A percentile compares a stretch with the other conserved stretches of the same genome.
Conservation (phyloP, 1,140 invertebrate species). For the Belonocnema kinseyi region DNA sequence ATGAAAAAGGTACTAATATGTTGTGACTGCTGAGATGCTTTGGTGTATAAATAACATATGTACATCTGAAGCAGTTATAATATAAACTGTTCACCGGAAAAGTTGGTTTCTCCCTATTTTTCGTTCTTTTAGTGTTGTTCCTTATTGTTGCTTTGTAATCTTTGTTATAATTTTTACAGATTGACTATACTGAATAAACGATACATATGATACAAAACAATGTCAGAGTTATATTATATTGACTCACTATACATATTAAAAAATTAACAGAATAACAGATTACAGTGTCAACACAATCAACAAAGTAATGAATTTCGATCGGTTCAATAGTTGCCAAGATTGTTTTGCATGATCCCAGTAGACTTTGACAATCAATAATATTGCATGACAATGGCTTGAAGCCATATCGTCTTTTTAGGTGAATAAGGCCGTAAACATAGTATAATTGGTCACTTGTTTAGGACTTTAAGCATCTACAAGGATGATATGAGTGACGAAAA, state of each 20-base stretch:
- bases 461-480: too few relatives aligned
- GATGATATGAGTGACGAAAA: too few relatives aligned
- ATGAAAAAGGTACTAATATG: too few relatives aligned
- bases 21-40: too few relatives aligned
- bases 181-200: conserved; percentile 58
- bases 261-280: conserved; percentile 52
- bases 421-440: too few relatives aligned
- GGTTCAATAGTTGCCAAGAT: conserved; percentile 53
- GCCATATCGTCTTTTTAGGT: too few relatives aligned
- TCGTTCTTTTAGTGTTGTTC: conserved; percentile 4
- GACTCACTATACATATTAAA: conserved; percentile 51
- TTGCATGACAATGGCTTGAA: conserved; percentile 2
- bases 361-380: conserved; percentile 36
- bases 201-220: conserved; percentile 36
- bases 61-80: not conserved
- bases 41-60: too few relatives aligned
- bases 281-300: conserved; percentile 52
- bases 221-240: not conserved
- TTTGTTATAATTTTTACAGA: conserved; percentile 55
- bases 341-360: conserved; percentile 50
- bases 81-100: not conserved
- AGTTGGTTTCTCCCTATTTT: too few relatives aligned
- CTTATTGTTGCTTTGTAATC: conserved; percentile 44
- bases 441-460: too few relatives aligned
- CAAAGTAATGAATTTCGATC: conserved; percentile 53